Evolutionary conservation across 2,113 vertebrate genomes (phyloP).

Genomic region (Thalassoma bifasciatum): DNA sequence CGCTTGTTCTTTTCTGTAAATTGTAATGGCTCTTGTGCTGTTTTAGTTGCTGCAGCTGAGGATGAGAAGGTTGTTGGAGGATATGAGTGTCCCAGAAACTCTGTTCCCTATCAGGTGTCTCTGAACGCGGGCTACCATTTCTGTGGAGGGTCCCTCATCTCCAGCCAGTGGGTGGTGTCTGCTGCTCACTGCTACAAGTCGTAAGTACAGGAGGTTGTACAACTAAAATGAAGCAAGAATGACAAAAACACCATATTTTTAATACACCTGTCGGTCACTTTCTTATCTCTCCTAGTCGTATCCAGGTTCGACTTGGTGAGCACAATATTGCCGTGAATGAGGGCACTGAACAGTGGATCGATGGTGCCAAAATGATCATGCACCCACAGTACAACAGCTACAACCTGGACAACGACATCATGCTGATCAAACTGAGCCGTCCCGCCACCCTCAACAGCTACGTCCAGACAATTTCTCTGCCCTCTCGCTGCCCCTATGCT

Average conservation of each 20-base stretch:
- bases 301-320: slow-evolving; percentile 81
- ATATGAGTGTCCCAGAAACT: slow-evolving; percentile 77
- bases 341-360: slow-evolving; percentile 76
- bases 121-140: slow-evolving; percentile 83
- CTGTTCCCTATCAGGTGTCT: slow-evolving; percentile 84
- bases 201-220: slow-evolving; percentile 78
- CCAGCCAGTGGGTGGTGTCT: slow-evolving; percentile 85
- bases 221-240: too few relatives aligned
- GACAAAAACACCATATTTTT: too few relatives aligned
- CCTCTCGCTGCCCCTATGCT: slow-evolving; percentile 65
- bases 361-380: slow-evolving; percentile 49
- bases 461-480: slow-evolving; percentile 80
- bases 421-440: slow-evolving; percentile 83
- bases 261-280: too few relatives aligned
- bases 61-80: slow-evolving; percentile 85
- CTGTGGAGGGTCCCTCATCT: slow-evolving; percentile 80
- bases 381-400: slow-evolving; percentile 74
- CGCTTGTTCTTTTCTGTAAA: neutral
- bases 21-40: neutral
- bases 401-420: slow-evolving; percentile 86
- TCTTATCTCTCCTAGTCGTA: slow-evolving; percentile 35
- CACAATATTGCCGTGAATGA: slow-evolving; percentile 77
- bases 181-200: slow-evolving; percentile 86
- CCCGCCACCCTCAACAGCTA: slow-evolving; percentile 74
- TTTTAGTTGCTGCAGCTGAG: slow-evolving; percentile 71